Evolutionary conservation across 2,797 vertebrate genomes (phyloP), one percentile per base, ranked within the genome.

Genomic region (Dicrostonyx torquatus): DNA sequence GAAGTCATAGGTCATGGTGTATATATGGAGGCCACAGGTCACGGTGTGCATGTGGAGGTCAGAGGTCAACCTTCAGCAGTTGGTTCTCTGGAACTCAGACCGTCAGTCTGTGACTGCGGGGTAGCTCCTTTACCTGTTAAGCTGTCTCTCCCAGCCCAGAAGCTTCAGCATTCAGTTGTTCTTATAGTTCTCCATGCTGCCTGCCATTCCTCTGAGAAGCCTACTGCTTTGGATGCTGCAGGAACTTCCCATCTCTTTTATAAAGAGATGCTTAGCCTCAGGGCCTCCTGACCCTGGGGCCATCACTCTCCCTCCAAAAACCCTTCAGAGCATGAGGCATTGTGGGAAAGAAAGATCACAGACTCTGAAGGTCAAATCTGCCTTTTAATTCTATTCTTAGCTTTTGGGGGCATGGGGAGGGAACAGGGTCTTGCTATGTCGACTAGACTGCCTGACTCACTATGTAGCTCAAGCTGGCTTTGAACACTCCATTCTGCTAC

Each of bases 321-420:
- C 77, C 40, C 48, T 17, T 29, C 34, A 50, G 76, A 96, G 29
- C 37, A 64, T 58, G 22, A 90, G 40, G 78, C 15, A 87, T 1
- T 55, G 18, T 82, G 37, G 75, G 48, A 91, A 93, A 95, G 55
- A 62, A 88, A 93, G 55, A 78, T 18, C n/a, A 55, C n/a, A 80
- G 43, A 90, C 62, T 87, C 77, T 29, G 78, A 92, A 86, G 68
- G 9, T 82, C 75, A 90, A 94, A 70, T 53, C 6, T 58, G n/a
- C 6, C 62, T 75, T 90, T 50, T 66, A 34, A 34, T 77, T 88
- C 53, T 48, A 20, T 76, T 62, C 20, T n/a, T n/a, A n/a, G 72
- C 7, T n/a, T 88, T 87, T 10, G 17, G 48, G n/a, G 12, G 15
- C 18, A 68, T 18, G 17, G 62, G 58, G 13, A 10, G 24, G 72